phyloP scores from a whole-genome alignment of 2,113 vertebrate species.

The Lampris megalopsis region DNA sequence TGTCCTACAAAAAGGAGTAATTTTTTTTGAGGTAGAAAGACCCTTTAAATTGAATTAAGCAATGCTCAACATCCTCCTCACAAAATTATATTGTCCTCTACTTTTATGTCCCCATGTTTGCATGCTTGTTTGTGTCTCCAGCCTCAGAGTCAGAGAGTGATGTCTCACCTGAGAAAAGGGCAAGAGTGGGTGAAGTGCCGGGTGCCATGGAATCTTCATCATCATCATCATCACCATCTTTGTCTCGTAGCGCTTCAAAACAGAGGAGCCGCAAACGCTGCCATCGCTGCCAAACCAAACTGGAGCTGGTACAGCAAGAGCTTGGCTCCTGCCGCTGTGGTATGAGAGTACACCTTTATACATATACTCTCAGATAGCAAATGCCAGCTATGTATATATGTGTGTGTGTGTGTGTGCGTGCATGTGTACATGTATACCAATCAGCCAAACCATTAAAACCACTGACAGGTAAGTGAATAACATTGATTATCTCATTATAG shows the following conservation, averaged over 20 bases:
- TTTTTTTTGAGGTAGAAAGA: background rate
- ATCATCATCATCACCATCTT: conserved; percentile 56
- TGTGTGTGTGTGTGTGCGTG: too few relatives aligned
- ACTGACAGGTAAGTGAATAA: too few relatives aligned
- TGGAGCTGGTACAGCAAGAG: conserved; percentile 98
- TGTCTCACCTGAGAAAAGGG: conserved; percentile 92
- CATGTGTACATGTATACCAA: too few relatives aligned
- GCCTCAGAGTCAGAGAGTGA: conserved; percentile 94
- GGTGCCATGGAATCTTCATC: conserved; percentile 82
- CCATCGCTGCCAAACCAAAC: conserved; percentile 98
- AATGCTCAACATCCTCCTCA: background rate
- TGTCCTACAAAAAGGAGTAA: too few relatives aligned
- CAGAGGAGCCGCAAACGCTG: conserved; percentile 96
- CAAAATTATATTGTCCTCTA: too few relatives aligned
- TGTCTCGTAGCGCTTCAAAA: conserved; percentile 86
- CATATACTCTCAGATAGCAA: too few relatives aligned
- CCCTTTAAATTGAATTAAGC: background rate
- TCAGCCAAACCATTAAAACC: too few relatives aligned
- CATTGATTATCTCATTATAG: too few relatives aligned
- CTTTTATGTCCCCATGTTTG: background rate
- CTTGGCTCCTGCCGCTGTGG: conserved; percentile 98
- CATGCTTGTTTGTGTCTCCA: conserved; percentile 51
- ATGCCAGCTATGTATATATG: too few relatives aligned
- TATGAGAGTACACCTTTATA: conserved; percentile 68
- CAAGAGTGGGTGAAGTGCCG: conserved; percentile 86